phyloP scores from a whole-genome alignment of 2,113 vertebrate genomes.

The Datnioides undecimradiatus region DNA sequence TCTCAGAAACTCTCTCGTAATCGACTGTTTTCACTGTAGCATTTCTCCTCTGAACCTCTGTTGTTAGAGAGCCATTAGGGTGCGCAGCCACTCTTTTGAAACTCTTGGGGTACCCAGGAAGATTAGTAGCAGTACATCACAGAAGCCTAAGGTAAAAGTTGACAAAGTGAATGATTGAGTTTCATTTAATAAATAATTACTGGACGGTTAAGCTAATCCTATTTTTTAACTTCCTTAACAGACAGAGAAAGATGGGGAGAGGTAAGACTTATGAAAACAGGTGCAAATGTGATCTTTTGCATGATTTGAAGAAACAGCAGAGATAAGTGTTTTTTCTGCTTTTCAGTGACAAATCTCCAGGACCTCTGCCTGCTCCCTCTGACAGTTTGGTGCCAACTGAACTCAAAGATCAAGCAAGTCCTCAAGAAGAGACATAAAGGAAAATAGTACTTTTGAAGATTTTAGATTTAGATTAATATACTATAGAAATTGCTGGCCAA shows the following conservation, averaged over 20 bases:
- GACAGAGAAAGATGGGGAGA: slow-evolving; percentile 80
- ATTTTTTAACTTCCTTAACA: slow-evolving; percentile 42
- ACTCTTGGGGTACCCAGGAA: slow-evolving; percentile 85
- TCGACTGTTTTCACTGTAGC: neutral
- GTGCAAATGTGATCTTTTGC: neutral
- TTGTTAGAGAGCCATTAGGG: slow-evolving; percentile 89
- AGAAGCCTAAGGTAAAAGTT: slow-evolving; percentile 76
- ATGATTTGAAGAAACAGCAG: neutral
- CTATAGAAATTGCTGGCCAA: slow-evolving; percentile 18
- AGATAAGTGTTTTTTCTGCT: neutral
- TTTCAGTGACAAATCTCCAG: slow-evolving; percentile 77
- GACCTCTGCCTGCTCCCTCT: slow-evolving; percentile 26
- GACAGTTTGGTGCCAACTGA: slow-evolving; percentile 67
- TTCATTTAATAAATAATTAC: slow-evolving; percentile 4
- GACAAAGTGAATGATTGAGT: neutral
- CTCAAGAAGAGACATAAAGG: slow-evolving; percentile 78
- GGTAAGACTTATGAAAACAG: slow-evolving; percentile 56
- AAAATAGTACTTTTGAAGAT: slow-evolving; percentile 6
- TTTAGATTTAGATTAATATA: slow-evolving; percentile 19
- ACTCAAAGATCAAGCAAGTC: slow-evolving; percentile 74
- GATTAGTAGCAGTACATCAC: slow-evolving; percentile 54
- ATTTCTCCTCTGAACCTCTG: slow-evolving; percentile 2
- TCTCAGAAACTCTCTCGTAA: neutral
- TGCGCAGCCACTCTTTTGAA: slow-evolving; percentile 92
- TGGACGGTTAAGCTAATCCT: neutral